Conservation (phyloP, 64 coral and sea anemone species). For the Montipora foliosa region DNA sequence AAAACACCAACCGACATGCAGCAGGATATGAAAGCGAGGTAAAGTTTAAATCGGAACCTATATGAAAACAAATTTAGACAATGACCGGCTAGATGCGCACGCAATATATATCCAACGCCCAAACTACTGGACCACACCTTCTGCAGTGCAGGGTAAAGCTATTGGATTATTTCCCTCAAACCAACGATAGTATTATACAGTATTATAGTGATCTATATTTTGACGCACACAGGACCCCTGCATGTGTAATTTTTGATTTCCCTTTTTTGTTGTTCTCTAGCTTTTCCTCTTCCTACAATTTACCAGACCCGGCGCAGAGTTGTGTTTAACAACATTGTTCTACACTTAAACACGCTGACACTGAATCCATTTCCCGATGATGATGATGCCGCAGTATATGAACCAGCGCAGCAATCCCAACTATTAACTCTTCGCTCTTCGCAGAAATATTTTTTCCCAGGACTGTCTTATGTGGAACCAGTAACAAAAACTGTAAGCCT, state of each 20-base stretch:
- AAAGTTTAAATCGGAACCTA: too few species aligned
- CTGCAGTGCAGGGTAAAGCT: too few species aligned
- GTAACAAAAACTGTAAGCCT: slow-evolving; percentile 5
- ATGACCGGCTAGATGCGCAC: too few species aligned
- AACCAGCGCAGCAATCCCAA: slow-evolving; percentile 72
- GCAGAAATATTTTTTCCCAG: slow-evolving; percentile 95
- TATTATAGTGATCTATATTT: too few species aligned
- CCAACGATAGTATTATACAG: too few species aligned
- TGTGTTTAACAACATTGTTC: slow-evolving; percentile 79
- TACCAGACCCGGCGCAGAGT: slow-evolving; percentile 72
- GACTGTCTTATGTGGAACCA: slow-evolving; percentile 77
- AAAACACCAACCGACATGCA: too few species aligned
- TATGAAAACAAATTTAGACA: too few species aligned
- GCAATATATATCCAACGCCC: too few species aligned
- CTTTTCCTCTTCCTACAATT: slow-evolving; percentile 75
- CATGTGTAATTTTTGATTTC: neutral
- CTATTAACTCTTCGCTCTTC: slow-evolving; percentile 83
- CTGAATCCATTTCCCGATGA: slow-evolving; percentile 86
- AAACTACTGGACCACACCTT: too few species aligned
- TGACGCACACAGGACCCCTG: too few species aligned
- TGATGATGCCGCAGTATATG: slow-evolving; percentile 75
- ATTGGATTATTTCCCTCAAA: too few species aligned
- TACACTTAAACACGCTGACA: slow-evolving; percentile 93
- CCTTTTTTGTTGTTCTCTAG: slow-evolving; percentile 27
- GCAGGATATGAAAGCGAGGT: too few species aligned